Base-by-base conservation (phyloP, 2,888 invertebrate genomes). In the Pseudococcus jackbeardsleyi region DNA sequence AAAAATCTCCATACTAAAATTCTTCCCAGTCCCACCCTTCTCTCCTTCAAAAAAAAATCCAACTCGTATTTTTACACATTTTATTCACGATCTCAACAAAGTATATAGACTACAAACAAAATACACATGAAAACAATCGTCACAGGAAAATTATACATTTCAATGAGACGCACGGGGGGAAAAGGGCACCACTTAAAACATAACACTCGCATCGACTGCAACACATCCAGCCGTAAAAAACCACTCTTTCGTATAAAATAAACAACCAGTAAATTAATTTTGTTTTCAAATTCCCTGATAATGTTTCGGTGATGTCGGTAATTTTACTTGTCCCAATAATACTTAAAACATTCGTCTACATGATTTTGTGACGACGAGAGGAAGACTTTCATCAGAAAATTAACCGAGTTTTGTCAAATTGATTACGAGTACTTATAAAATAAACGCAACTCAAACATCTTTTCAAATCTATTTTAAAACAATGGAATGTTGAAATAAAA, bases 61-160 rank as follows among this genome's bases (percentile, higher is more conserved):
- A 26, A 33, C 33, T 42, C n/a, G 7, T 59, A 7, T 17, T 79
- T 79, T 79, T 79, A 79, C 79, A 79, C 79, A 42, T 79, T 79
- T 79, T 79, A 79, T 79, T 79, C 79, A 79, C 42, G 79, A 17
- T 79, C 46, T 79, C 79, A 79, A 79, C 79, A 79, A 79, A 79
- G 33, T 79, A 79, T 19, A 72, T 72, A 72, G 42, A 79, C 79
- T 79, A 79, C 79, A 79, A 79, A 79, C 79, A 79, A 79, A n/a
- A 33, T 79, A 72, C 79, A 79, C 79, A 79, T 79, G 79, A 79
- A 79, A 79, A 79, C 79, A 79, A 79, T 42, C 42, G 8, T 39
- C n/a, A 42, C n/a, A 72, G 39, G 17, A 33, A 72, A 72, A 33
- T 72, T 33, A 39, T 79, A 79, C 79, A 79, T 79, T 79, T 33